Evolutionary conservation across 2,797 vertebrate genomes (phyloP).

Genomic region (Luscinia luscinia): DNA sequence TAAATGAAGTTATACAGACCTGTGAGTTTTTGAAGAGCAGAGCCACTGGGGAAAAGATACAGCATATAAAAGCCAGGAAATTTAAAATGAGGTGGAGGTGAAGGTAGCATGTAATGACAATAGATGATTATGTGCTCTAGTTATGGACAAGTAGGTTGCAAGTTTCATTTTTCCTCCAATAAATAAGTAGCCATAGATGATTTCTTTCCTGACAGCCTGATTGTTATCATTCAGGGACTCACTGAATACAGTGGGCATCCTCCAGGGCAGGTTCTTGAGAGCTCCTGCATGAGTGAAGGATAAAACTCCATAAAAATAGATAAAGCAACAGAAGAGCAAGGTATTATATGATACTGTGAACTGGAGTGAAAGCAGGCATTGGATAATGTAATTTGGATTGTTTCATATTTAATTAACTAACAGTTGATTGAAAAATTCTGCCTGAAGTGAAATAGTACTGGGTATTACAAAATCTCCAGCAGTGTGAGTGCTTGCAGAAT

Average conservation of each 20-base stretch:
- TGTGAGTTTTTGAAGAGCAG: neutral
- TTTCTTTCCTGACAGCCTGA: neutral
- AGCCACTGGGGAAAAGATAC: neutral
- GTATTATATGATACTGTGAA: neutral
- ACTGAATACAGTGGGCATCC: neutral
- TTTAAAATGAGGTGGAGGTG: neutral
- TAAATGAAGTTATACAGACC: neutral
- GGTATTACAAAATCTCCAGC: neutral
- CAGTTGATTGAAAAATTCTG: slow-evolving; percentile 29
- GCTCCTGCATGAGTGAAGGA: neutral
- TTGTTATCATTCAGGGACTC: neutral
- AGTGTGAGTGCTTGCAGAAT: neutral
- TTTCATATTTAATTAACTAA: slow-evolving; percentile 50
- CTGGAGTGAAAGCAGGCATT: neutral
- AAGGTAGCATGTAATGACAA: neutral
- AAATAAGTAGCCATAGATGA: neutral
- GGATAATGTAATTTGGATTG: slow-evolving; percentile 18
- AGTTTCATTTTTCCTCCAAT: neutral
- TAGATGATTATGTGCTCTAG: neutral
- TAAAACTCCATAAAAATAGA: neutral
- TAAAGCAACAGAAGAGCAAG: neutral
- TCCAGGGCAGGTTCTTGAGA: neutral
- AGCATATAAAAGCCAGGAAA: neutral
- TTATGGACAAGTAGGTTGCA: neutral
- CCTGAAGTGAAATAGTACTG: neutral